Percentiles rank a stretch among this genome's conserved stretches.
Conservation (phyloP, 2,888 invertebrate genomes). For the Xiphydria camelus region DNA sequence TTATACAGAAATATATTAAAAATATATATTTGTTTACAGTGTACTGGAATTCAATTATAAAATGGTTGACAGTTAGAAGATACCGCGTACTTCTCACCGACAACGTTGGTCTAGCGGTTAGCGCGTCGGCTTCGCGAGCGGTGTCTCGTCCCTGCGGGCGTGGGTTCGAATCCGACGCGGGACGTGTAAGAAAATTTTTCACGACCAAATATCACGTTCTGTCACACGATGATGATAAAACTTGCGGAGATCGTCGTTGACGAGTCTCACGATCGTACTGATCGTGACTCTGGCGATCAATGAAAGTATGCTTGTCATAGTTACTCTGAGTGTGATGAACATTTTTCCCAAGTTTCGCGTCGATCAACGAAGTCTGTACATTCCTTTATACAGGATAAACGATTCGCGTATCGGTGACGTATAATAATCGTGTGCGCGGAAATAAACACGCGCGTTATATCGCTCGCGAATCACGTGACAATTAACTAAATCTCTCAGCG, state of each 20-base stretch:
- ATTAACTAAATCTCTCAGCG: conserved; percentile 25
- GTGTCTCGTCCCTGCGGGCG: conserved; percentile 7
- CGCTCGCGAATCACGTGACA: conserved; percentile 14
- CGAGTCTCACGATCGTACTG: conserved; percentile 33
- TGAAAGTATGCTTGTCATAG: conserved; percentile 47
- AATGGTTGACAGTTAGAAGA: too few relatives aligned
- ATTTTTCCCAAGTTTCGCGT: background rate
- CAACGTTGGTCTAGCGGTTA: conserved; percentile 32
- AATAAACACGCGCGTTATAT: conserved; percentile 3
- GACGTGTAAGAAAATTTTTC: background rate
- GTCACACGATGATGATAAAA: conserved; percentile 44
- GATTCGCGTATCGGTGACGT: background rate
- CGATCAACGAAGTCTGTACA: too few relatives aligned
- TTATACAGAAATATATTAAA: too few relatives aligned
- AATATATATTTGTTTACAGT: too few relatives aligned
- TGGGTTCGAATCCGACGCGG: conserved; percentile 27
- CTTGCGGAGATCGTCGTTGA: conserved; percentile 32
- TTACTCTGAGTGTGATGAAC: conserved; percentile 46
- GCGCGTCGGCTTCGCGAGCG: conserved; percentile 9
- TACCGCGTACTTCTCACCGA: too few relatives aligned
- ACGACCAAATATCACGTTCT: too few relatives aligned
- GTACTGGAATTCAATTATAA: too few relatives aligned
- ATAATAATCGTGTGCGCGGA: background rate
- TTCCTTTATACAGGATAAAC: background rate
- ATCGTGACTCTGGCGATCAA: conserved; percentile 26